phyloP scores from a whole-genome alignment of 2,113 vertebrate species.

The Clarias magur region DNA sequence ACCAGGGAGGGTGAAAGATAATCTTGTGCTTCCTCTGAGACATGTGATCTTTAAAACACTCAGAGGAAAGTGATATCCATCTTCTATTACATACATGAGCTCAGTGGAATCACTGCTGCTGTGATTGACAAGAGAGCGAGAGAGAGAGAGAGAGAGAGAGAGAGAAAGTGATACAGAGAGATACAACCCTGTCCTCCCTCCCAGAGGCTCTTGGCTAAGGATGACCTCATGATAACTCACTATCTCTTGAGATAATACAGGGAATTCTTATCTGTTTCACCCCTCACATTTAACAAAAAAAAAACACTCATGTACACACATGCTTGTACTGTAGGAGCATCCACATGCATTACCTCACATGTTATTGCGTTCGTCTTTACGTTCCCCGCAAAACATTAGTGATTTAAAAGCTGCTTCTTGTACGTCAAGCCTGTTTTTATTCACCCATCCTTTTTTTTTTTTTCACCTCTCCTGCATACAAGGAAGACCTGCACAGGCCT shows the following conservation, averaged over 20 bases:
- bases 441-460: background rate
- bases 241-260: background rate
- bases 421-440: conserved; percentile 5
- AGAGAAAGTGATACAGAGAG: background rate
- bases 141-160: background rate
- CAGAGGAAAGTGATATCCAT: background rate
- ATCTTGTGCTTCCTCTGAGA: background rate
- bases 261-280: background rate
- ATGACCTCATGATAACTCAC: background rate
- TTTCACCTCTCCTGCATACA: background rate
- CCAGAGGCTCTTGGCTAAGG: background rate
- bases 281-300: background rate
- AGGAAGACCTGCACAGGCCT: conserved; percentile 37
- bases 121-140: background rate
- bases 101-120: background rate
- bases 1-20: background rate
- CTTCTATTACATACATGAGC: background rate
- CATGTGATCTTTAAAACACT: background rate
- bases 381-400: background rate
- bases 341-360: background rate
- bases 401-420: background rate
- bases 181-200: background rate
- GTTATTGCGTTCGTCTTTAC: background rate
- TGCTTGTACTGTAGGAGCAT: background rate
- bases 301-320: background rate